Evolutionary conservation across 2,888 invertebrate species (phyloP), one percentile per base, ranked within the genome.

Genomic region (Brachynemurus nebulosus): DNA sequence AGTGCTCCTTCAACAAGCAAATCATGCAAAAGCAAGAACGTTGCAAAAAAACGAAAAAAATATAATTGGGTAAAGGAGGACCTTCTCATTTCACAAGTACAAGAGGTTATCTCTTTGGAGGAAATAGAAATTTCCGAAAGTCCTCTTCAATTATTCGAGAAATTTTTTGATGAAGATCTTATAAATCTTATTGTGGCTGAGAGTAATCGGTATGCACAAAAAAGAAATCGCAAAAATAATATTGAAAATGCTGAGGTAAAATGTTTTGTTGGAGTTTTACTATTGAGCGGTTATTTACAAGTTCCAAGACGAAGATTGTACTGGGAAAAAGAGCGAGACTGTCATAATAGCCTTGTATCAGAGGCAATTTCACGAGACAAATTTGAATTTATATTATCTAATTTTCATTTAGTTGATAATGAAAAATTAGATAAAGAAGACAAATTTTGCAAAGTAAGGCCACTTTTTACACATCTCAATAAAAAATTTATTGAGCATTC

Each of bases 371-470:
- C 53, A 7, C 47, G 59, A 48, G 51, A 59, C 48, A 41, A 53
- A 40, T 58, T 58, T 49, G 49, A 53, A 45, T 51, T 50, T 45
- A 48, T 57, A 17, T 49, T 58, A 48, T 50, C 46, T 20, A 54
- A 54, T 48, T 46, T 60, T 37, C 58, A 59, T 50, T 49, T 50
- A 18, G 46, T 42, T 17, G 55, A 57, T 30, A 55, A 59, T 50
- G 47, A 48, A 43, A 50, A 49, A 42, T 36, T 58, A 14, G 47
- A 51, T 25, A 42, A 46, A 49, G 35, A 47, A 33, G 56, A 59
- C 45, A 53, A 52, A 45, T 57, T 55, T 45, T 47, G 51, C 8
- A 57, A 59, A 53, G 48, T 57, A 19, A 50, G 53, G 6, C 57
- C 56, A 27, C 35, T 57, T 7, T 54, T 53, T 41, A 45, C 49